A percentile compares a stretch with the other conserved stretches of the same genome.
Conservation (phyloP, 2,888 invertebrate species). For the Parnassius smintheus region DNA sequence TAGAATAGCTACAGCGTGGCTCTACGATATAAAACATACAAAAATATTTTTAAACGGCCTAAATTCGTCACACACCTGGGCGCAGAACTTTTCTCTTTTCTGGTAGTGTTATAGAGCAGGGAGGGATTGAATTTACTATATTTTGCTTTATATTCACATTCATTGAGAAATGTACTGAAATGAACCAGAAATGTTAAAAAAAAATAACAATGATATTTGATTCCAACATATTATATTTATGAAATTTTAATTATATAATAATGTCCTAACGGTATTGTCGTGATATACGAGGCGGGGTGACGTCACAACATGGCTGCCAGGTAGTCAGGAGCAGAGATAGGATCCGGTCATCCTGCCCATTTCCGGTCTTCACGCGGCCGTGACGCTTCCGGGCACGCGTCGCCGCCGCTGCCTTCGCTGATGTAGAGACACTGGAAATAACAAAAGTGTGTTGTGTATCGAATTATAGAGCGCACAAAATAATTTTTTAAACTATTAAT, state of each 20-base stretch:
- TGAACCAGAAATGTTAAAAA: too few species aligned
- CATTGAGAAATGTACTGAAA: too few species aligned
- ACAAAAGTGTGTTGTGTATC: constrained; percentile 1
- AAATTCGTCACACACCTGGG: too few species aligned
- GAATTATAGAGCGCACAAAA: background rate
- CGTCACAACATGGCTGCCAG: constrained; percentile 75
- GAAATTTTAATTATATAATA: constrained; percentile 16
- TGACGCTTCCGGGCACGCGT: constrained; percentile 80
- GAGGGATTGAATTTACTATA: too few species aligned
- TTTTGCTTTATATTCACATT: too few species aligned
- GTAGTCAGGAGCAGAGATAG: constrained; percentile 79
- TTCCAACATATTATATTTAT: background rate
- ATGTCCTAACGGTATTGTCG: constrained; percentile 23
- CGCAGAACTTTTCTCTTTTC: too few species aligned
- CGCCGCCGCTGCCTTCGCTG: constrained; percentile 60
- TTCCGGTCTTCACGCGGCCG: constrained; percentile 82
- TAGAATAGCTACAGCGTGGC: too few species aligned
- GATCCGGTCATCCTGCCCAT: constrained; percentile 82
- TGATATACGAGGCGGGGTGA: constrained; percentile 50
- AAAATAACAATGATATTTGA: too few species aligned
- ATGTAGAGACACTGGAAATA: constrained; percentile 55
- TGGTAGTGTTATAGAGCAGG: too few species aligned
- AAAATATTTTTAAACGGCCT: too few species aligned
- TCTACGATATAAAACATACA: too few species aligned
- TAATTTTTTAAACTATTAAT: background rate